Percentiles rank a stretch among this genome's conserved stretches.
phyloP scores from a whole-genome alignment of 2,888 invertebrate genomes.

The Steromphala cineraria region DNA sequence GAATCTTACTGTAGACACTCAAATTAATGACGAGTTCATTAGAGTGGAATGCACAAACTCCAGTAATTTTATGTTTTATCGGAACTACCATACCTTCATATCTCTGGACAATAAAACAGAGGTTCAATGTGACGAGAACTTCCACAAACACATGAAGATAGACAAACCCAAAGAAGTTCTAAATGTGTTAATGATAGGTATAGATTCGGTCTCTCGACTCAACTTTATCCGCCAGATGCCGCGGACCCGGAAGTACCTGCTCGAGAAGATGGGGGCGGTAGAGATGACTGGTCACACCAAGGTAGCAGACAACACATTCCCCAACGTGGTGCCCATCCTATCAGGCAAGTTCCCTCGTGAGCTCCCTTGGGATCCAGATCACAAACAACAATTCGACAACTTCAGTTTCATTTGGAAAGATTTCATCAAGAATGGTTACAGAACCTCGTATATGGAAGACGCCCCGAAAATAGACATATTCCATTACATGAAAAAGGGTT shows the following conservation, averaged over 20 bases:
- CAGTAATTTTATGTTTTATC: constrained; percentile 35
- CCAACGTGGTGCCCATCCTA: constrained; percentile 88
- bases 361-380: constrained; percentile 20
- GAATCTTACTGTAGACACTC: constrained; percentile 23
- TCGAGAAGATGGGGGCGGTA: constrained; percentile 81
- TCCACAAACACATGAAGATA: background rate
- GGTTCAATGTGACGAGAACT: background rate
- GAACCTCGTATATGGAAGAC: constrained; percentile 89
- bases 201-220: constrained; percentile 89
- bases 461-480: constrained; percentile 85
- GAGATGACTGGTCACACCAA: constrained; percentile 93
- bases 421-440: constrained; percentile 83
- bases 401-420: constrained; percentile 89
- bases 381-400: constrained; percentile 24
- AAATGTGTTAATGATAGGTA: constrained; percentile 87
- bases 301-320: constrained; percentile 94
- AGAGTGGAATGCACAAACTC: constrained; percentile 43
- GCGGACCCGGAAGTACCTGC: constrained; percentile 79
- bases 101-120: background rate
- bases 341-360: constrained; percentile 57
- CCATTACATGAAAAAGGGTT: constrained; percentile 85
- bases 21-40: constrained; percentile 43
- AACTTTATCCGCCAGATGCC: constrained; percentile 91
- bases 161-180: constrained; percentile 1
- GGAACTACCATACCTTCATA: constrained; percentile 50